Evolutionary conservation across 2,888 invertebrate genomes (phyloP).

Genomic region (Abrostola triplasia): DNA sequence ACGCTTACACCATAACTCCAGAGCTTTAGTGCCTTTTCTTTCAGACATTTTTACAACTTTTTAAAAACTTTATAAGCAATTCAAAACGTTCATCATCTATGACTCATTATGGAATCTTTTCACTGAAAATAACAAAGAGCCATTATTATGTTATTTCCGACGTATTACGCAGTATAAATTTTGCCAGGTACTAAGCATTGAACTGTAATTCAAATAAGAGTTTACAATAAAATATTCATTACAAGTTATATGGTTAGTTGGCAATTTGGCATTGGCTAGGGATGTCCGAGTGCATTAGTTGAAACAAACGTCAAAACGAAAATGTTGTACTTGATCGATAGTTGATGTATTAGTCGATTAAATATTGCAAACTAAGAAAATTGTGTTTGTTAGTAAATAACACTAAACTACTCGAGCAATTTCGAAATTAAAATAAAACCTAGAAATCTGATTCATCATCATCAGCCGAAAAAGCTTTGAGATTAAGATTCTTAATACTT

Average conservation of each 20-base stretch:
- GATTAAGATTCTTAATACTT: too few species aligned
- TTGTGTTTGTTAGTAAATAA: too few species aligned
- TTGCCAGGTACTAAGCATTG: slow-evolving; percentile 28
- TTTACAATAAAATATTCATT: slow-evolving; percentile 42
- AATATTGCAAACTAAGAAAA: too few species aligned
- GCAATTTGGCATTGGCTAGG: slow-evolving; percentile 54
- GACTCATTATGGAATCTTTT: slow-evolving; percentile 56
- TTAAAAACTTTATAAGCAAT: slow-evolving; percentile 38
- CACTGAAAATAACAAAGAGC: slow-evolving; percentile 37
- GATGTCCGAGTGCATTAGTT: slow-evolving; percentile 6
- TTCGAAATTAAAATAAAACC: too few species aligned
- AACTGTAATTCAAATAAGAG: slow-evolving; percentile 32
- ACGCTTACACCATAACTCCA: slow-evolving; percentile 97
- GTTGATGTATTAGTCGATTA: not conserved
- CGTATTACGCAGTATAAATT: slow-evolving; percentile 16
- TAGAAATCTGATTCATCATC: too few species aligned
- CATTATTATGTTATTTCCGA: slow-evolving; percentile 24
- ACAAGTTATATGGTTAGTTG: slow-evolving; percentile 58
- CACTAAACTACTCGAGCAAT: too few species aligned
- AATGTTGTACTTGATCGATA: not conserved
- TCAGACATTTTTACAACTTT: slow-evolving; percentile 90
- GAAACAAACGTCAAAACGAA: slow-evolving; percentile 3
- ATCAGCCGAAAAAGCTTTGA: too few species aligned
- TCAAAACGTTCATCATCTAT: slow-evolving; percentile 50
- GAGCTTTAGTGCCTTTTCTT: slow-evolving; percentile 95